phyloP scores from a whole-genome alignment of 23 tunicate genomes.

The Trididemnum miniatum region DNA sequence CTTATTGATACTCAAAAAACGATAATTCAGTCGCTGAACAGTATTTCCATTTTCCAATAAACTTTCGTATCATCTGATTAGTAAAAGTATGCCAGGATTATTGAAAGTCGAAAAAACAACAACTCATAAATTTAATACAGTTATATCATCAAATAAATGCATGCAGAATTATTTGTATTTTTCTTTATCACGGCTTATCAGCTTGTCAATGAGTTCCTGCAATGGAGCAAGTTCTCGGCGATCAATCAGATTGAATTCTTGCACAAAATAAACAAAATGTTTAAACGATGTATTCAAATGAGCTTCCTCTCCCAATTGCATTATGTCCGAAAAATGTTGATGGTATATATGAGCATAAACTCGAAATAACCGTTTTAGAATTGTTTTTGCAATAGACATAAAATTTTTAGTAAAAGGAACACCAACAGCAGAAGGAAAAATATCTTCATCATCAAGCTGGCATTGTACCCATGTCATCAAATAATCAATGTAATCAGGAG shows the following conservation, averaged over 20 bases:
- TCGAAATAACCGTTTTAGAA: constrained; percentile 87
- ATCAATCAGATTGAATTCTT: constrained; percentile 86
- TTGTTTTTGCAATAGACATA: constrained; percentile 84
- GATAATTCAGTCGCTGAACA: too few species aligned
- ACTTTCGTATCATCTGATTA: too few species aligned
- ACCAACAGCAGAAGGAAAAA: constrained; percentile 92
- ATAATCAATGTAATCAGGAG: constrained; percentile 90
- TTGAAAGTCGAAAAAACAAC: too few species aligned
- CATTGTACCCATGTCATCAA: constrained; percentile 98
- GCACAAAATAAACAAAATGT: constrained; percentile 94
- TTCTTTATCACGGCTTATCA: constrained; percentile 80
- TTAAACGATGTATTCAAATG: constrained; percentile 97
- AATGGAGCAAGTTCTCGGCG: constrained; percentile 89
- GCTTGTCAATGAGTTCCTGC: constrained; percentile 90
- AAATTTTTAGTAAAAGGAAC: constrained; percentile 95
- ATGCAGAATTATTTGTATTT: constrained; percentile 60
- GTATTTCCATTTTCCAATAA: too few species aligned
- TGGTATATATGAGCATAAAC: constrained; percentile 98
- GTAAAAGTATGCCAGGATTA: too few species aligned
- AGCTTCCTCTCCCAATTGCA: constrained; percentile 86
- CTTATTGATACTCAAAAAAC: too few species aligned
- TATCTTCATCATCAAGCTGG: constrained; percentile 87
- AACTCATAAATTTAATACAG: too few species aligned
- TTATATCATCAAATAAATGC: too few species aligned
- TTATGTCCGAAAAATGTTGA: constrained; percentile 92